Base-by-base conservation (phyloP, 2,888 invertebrate species). In the Punctoribates punctum region DNA sequence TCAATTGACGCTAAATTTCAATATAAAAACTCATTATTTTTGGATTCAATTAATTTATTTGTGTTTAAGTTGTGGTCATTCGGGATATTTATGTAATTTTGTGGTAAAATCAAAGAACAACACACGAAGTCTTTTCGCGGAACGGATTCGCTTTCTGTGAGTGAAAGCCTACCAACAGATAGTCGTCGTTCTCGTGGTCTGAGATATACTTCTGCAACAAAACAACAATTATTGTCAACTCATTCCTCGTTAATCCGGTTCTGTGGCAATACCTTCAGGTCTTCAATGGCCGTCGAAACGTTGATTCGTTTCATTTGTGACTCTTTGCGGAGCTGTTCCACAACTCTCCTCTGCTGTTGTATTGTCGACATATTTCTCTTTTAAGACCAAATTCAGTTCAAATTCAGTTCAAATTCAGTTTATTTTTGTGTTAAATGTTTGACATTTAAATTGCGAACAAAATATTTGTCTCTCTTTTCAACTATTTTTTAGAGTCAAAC, bases 131-230 rank as follows among this genome's bases (percentile, higher is more conserved):
- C 86, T 95, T 95, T 85, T 95, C 95, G 80, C 94, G 90, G 87
- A 94, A 96, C 38, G 96, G 96, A 86, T 96, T 96, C 20, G 94
- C 92, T 84, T 94, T 93, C 84, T 95, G 95, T 81, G 92, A 93
- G 79, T 93, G 91, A 85, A 96, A 96, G 48, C 96, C 96, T 80
- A 93, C 92, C 79, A 96, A 88, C 72, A 96, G 88, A 82, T 92
- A 95, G 85, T 96, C 96, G 82, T 96, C 95, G 81, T 92, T 91
- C 83, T 94, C 92, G 82, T 96, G 94, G 82, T 95, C 94, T 62
- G 89, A 88, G 80, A 95, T 92, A 83, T 90, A 95, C 83, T 93
- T 93, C 83, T 83, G 80, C 57, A 79, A 77, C 25, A 27, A 57
- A 17, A 60, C 17, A n/a, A 57, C 23, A 72, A 51, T 46, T 38